These are phyloP conservation scores for Taurulus bubalis DNA, from an alignment of 2,113 vertebrate species.

Conservation along the genomic window DNA sequence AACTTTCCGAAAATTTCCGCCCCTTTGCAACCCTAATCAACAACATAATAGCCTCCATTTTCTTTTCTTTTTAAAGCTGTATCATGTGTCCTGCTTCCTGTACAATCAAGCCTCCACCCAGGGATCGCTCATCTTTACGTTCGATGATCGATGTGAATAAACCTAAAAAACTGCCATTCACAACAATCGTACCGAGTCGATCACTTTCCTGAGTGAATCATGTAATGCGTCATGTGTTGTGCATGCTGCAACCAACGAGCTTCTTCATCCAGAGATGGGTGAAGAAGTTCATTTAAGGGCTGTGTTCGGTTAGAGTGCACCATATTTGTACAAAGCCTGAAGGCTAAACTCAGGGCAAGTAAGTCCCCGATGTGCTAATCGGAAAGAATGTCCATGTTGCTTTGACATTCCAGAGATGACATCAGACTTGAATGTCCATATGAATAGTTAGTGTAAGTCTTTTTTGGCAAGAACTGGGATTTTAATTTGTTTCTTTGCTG, in stretches of 20 bases:
- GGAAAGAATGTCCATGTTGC: conserved; percentile 18
- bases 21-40: too few relatives aligned
- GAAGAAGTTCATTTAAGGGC: conserved; percentile 15
- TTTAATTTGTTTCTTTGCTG: neutral
- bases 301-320: conserved; percentile 17
- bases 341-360: conserved; percentile 17
- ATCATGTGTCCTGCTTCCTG: neutral
- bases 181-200: too few relatives aligned
- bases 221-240: neutral
- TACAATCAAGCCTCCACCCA: too few relatives aligned
- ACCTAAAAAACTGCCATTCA: too few relatives aligned
- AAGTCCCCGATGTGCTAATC: conserved; percentile 21
- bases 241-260: neutral
- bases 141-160: too few relatives aligned
- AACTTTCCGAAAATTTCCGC: too few relatives aligned
- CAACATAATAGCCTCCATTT: neutral
- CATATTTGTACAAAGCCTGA: conserved; percentile 28
- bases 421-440: conserved; percentile 8
- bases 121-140: too few relatives aligned
- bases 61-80: neutral
- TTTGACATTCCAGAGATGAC: conserved; percentile 18
- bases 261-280: neutral
- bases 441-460: neutral
- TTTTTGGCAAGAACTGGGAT: neutral
- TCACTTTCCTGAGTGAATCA: too few relatives aligned